These are phyloP conservation scores for Amblyopsis hoosieri DNA, from an alignment of 2,797 vertebrate genomes.

Conservation along the genomic window DNA sequence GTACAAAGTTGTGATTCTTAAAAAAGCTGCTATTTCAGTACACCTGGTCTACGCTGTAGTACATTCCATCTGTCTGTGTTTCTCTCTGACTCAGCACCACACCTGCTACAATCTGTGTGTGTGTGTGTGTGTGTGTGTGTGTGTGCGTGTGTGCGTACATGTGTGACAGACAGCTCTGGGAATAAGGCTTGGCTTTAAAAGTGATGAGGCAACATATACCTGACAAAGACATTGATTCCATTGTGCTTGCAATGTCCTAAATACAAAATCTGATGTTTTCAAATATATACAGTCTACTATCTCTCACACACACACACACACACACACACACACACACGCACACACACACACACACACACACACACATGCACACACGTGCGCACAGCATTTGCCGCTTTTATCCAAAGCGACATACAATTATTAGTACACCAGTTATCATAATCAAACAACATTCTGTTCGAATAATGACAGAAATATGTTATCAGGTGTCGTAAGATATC, in stretches of 20 bases:
- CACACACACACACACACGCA: too few relatives aligned
- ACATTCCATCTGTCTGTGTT: slow-evolving; percentile 25
- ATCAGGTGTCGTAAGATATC: too few relatives aligned
- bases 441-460: too few relatives aligned
- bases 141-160: not conserved
- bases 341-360: too few relatives aligned
- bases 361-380: too few relatives aligned
- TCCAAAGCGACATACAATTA: too few relatives aligned
- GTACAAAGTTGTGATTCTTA: too few relatives aligned
- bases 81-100: slow-evolving; percentile 59
- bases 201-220: slow-evolving; percentile 53
- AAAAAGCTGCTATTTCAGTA: slow-evolving; percentile 16
- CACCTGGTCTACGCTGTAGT: slow-evolving; percentile 31
- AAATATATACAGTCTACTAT: too few relatives aligned
- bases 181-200: slow-evolving; percentile 43
- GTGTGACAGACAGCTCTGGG: slow-evolving; percentile 32
- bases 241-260: slow-evolving; percentile 17
- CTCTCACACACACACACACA: too few relatives aligned
- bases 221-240: slow-evolving; percentile 32
- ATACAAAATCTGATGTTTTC: not conserved
- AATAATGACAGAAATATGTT: too few relatives aligned
- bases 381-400: too few relatives aligned
- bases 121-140: slow-evolving; percentile 39
- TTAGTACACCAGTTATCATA: too few relatives aligned
- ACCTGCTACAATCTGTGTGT: slow-evolving; percentile 57